Evolutionary conservation across 2,888 invertebrate genomes (phyloP), one percentile per base, ranked within the genome.

Genomic region (Hoplodrina blanda): DNA sequence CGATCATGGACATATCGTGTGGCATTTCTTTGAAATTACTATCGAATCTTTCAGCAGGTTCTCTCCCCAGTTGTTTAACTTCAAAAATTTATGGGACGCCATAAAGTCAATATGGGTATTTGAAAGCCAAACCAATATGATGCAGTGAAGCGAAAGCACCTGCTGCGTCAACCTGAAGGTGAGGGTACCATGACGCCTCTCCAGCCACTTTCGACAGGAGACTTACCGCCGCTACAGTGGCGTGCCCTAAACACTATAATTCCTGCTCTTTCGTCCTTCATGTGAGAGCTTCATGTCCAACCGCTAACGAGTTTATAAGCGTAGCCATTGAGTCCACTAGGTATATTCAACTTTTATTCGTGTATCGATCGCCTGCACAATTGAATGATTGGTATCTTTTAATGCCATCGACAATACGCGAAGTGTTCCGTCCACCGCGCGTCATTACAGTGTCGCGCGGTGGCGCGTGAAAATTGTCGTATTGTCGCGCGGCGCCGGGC

Each of bases 391-490:
- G 82, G 82, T 78, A 78, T 78, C 78, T 72, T 79, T 78, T 79
- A 79, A 82, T 85, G 67, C 74, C 68, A 67, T 55, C 66, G 57
- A 83, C 83, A 84, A 85, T 77, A 85, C 59, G 73, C 71, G 75
- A 86, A 84, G 87, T 87, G 85, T 86, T 73, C 79, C 63, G 80
- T 72, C 77, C 63, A 72, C 73, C 64, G 68, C 76, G 83, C 81
- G 84, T 85, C 78, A 85, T 85, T 80, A 81, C 60, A 69, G 75
- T 52, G 84, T 62, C 82, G 83, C 80, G 80, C 83, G 86, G 67
- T 88, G 87, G 81, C 84, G 89, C 91, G 91, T 90, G 90, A 89
- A 88, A 85, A 87, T 77, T 69, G 86, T 73, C 76, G 87, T 82
- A 91, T 90, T 91, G 91, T 90, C 84, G 85, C 85, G 84, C 87